phyloP scores from a whole-genome alignment of 2,888 invertebrate species.

The Drosophila anomelani region DNA sequence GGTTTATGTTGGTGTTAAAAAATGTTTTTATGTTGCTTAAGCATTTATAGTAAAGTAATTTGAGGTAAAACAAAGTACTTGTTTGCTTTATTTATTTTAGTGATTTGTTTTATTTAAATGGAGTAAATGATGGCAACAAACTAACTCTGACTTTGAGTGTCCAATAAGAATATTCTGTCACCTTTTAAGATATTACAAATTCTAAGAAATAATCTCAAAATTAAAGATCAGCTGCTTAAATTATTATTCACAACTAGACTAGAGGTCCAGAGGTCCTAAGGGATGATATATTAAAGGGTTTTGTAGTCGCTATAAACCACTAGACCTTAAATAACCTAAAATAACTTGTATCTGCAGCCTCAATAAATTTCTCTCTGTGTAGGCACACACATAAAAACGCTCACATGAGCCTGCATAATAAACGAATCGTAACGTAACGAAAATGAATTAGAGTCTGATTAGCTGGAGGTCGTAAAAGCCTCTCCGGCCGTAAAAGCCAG shows the following conservation, averaged over 20 bases:
- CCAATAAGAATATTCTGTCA: too few relatives aligned
- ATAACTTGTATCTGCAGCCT: neutral
- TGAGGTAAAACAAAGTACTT: neutral
- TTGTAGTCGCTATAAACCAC: neutral
- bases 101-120: neutral
- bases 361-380: slow-evolving; percentile 16
- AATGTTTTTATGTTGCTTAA: neutral
- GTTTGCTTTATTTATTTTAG: neutral
- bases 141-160: neutral
- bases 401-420: slow-evolving; percentile 61
- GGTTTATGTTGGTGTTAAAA: neutral
- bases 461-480: slow-evolving; percentile 65
- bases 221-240: neutral
- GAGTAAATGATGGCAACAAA: neutral
- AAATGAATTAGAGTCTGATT: slow-evolving; percentile 72
- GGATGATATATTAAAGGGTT: neutral
- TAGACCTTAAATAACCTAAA: too few relatives aligned
- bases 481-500: slow-evolving; percentile 59
- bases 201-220: neutral
- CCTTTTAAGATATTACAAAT: neutral
- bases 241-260: neutral
- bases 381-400: slow-evolving; percentile 15
- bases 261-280: too few relatives aligned
- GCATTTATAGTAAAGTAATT: neutral
- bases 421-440: slow-evolving; percentile 48